phyloP scores from a whole-genome alignment of 2,113 vertebrate genomes.

The Hyaena hyaena region DNA sequence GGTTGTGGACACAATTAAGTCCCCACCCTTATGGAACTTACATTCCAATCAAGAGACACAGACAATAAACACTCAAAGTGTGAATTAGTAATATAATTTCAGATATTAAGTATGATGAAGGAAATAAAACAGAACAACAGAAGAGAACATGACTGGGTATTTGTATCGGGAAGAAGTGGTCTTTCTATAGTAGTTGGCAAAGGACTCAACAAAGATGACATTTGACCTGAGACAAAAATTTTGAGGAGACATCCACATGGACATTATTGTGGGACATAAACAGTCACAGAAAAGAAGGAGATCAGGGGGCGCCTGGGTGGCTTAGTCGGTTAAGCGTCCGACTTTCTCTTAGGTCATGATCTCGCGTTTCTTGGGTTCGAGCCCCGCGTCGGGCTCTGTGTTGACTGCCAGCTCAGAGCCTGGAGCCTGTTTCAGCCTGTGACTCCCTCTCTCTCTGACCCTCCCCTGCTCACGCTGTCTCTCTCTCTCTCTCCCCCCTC shows the following conservation, averaged over 20 bases:
- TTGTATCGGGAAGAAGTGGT: neutral
- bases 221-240: neutral
- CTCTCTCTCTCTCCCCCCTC: too few species aligned
- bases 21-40: neutral
- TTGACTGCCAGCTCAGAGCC: too few species aligned
- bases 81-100: neutral
- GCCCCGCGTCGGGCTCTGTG: too few species aligned
- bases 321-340: too few species aligned
- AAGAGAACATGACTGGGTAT: neutral
- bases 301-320: neutral
- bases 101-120: neutral
- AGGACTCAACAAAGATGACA: neutral
- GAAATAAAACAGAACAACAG: neutral
- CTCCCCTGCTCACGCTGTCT: too few species aligned
- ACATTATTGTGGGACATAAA: neutral
- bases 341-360: too few species aligned
- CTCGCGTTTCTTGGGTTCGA: too few species aligned
- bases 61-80: neutral
- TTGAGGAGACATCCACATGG: rapidly evolving
- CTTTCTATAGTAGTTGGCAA: neutral
- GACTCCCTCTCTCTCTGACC: too few species aligned
- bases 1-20: neutral
- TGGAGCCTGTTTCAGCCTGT: too few species aligned
- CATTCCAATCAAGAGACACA: neutral
- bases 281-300: neutral